These are phyloP conservation scores for Listronotus bonariensis DNA, from an alignment of 1,140 invertebrate genomes.

Conservation along the genomic window DNA sequence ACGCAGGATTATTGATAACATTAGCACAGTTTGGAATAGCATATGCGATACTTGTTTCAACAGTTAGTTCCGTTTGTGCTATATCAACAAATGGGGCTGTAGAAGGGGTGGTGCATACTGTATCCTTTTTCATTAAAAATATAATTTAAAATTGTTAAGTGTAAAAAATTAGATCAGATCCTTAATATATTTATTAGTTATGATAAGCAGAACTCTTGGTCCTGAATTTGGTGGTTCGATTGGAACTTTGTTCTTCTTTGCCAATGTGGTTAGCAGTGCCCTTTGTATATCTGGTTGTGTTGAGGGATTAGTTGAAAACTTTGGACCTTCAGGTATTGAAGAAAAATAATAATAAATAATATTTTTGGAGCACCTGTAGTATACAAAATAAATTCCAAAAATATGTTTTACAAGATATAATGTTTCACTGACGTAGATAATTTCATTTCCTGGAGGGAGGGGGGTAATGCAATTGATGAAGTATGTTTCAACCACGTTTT, in stretches of 20 bases:
- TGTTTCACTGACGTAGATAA: too few species aligned
- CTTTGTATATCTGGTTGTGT: constrained; percentile 93
- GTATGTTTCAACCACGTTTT: too few species aligned
- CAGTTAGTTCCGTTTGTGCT: constrained; percentile 96
- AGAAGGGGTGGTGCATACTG: constrained; percentile 99
- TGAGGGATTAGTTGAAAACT: constrained; percentile 96
- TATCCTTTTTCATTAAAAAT: constrained; percentile 70
- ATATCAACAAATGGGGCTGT: constrained; percentile 99
- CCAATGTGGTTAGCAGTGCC: constrained; percentile 93
- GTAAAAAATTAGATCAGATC: too few species aligned
- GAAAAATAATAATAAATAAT: not conserved
- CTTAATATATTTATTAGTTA: constrained; percentile 65
- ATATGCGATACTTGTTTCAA: constrained; percentile 93
- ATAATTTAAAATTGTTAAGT: too few species aligned
- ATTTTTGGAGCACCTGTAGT: too few species aligned
- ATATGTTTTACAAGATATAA: too few species aligned
- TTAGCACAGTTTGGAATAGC: constrained; percentile 88
- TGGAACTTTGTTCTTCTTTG: constrained; percentile 94
- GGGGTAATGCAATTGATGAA: too few species aligned
- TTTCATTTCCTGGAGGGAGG: too few species aligned
- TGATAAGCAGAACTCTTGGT: constrained; percentile 96
- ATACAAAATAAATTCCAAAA: too few species aligned
- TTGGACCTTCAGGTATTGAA: constrained; percentile 78
- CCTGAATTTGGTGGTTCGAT: constrained; percentile 97
- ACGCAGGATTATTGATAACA: constrained; percentile 89